Conservation (phyloP, 2,888 invertebrate species). For the Podotricha telesiphe region DNA sequence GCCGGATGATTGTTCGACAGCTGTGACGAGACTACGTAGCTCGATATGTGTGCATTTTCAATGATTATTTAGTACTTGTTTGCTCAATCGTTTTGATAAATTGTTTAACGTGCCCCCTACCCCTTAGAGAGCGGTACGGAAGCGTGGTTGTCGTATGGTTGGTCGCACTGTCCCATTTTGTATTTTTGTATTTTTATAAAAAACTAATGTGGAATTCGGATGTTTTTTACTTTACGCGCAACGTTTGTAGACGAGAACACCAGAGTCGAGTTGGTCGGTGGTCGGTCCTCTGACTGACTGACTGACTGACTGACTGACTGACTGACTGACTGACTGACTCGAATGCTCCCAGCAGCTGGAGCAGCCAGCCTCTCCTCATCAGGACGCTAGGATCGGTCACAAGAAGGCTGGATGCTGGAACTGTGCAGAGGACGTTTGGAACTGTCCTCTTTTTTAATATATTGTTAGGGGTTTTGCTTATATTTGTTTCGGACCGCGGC, state of each 20-base stretch:
- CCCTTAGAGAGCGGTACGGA: conserved; percentile 63
- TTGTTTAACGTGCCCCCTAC: conserved; percentile 71
- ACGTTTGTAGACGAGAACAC: conserved; percentile 51
- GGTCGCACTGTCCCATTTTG: conserved; percentile 83
- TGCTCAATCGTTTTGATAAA: conserved; percentile 74
- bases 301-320: no score
- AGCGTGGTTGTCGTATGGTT: conserved; percentile 71
- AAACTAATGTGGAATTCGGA: conserved; percentile 79
- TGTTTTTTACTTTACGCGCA: conserved; percentile 79
- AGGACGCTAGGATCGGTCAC: no score
- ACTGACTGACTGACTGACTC: no score
- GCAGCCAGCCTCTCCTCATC: no score
- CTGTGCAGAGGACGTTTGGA: conserved; percentile 57
- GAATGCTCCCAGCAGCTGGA: no score
- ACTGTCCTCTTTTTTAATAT: conserved; percentile 51
- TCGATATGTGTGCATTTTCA: conserved; percentile 62
- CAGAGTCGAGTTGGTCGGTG: no score
- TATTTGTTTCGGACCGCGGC: conserved; percentile 54
- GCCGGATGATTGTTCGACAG: conserved; percentile 1
- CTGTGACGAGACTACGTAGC: conserved; percentile 26
- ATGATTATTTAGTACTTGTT: conserved; percentile 71
- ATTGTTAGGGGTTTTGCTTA: conserved; percentile 43
- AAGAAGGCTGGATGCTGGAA: conserved; percentile 38
- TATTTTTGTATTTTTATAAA: conserved; percentile 84
- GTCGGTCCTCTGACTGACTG: no score